Percentiles rank a stretch among this genome's conserved stretches.
Conservation (phyloP, 2,113 vertebrate species). For the Plectropomus leopardus region DNA sequence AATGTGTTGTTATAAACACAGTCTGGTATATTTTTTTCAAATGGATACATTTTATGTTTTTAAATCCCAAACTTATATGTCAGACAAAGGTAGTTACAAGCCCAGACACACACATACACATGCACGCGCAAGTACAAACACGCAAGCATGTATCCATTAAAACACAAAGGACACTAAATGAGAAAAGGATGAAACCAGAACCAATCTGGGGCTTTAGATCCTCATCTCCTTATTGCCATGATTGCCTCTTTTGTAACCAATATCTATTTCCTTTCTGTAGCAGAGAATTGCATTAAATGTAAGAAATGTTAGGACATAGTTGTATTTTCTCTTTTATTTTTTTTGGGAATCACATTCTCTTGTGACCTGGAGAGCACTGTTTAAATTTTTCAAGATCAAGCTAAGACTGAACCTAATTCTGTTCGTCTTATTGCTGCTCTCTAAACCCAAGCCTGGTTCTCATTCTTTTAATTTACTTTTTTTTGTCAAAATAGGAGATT, state of each 20-base stretch:
- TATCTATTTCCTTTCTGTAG: slow-evolving; percentile 29
- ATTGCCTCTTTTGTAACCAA: slow-evolving; percentile 68
- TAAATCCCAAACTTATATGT: background rate
- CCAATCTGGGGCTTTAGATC: slow-evolving; percentile 37
- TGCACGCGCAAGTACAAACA: slow-evolving; percentile 24
- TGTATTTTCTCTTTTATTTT: slow-evolving; percentile 50
- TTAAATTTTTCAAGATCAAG: slow-evolving; percentile 8
- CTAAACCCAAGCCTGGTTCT: background rate
- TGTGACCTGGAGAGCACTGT: background rate
- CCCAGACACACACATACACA: background rate
- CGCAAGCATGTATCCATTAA: slow-evolving; percentile 9
- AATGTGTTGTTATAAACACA: background rate
- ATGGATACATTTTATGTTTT: background rate
- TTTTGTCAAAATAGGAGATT: background rate
- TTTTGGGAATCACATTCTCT: slow-evolving; percentile 35
- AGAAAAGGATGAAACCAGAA: slow-evolving; percentile 37
- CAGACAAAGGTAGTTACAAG: slow-evolving; percentile 8
- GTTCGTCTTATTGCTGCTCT: background rate
- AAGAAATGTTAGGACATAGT: slow-evolving; percentile 48
- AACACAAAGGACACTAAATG: slow-evolving; percentile 49
- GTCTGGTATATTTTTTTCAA: background rate
- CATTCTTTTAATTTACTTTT: slow-evolving; percentile 25
- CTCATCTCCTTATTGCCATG: slow-evolving; percentile 58
- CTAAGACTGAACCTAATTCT: background rate
- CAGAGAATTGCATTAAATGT: slow-evolving; percentile 53